Base-by-base conservation (phyloP, 2,797 vertebrate species). In the Brachyalestes nurse region DNA sequence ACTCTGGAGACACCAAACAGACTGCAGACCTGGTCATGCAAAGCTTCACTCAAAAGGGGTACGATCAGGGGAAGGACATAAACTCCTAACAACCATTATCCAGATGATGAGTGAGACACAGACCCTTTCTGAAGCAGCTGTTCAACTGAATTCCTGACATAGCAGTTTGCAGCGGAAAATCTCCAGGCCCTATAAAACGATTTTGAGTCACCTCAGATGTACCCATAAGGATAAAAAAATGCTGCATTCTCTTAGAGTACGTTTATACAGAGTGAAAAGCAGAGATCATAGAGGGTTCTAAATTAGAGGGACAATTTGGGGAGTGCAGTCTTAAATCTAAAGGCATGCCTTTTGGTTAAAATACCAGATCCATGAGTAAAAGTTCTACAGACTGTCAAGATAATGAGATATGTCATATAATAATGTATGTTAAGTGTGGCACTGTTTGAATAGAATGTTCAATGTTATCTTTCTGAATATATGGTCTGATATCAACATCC, bases 101-200 rank as follows among this genome's bases (percentile, higher is more conserved):
- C 40, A 12, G 34, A 55, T 81, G 76, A 62, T 86, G 86, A 90
- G 85, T 88, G 78, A 87, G 83, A 78, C 84, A 81, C 38, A 49
- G 77, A 85, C 83, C 60, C 66, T 70, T 7, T 23, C 34, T 53
- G 83, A 85, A 62, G 87, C 88, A 90, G 90, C 88, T 90, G 87
- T 90, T 91, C 72, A 81, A 83, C 86, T 66, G 60, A 86, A 94
- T 92, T 93, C 92, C 88, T 87, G 77, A 88, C 86, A 88, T 0
- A 87, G 84, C 80, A 51, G 78, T 71, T 70, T 83, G 85, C 87
- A 90, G 53, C 58, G 86, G 79, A 74, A 60, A 53, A 84, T 81
- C 81, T 79, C 71, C 72, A 62, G 57, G 71, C 79, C 66, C 72
- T 53, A 76, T 51, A 79, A 64, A 70, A 66, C 65, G 34, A 65